Conservation (phyloP, 1,140 invertebrate genomes). For the Artemia franciscana region DNA sequence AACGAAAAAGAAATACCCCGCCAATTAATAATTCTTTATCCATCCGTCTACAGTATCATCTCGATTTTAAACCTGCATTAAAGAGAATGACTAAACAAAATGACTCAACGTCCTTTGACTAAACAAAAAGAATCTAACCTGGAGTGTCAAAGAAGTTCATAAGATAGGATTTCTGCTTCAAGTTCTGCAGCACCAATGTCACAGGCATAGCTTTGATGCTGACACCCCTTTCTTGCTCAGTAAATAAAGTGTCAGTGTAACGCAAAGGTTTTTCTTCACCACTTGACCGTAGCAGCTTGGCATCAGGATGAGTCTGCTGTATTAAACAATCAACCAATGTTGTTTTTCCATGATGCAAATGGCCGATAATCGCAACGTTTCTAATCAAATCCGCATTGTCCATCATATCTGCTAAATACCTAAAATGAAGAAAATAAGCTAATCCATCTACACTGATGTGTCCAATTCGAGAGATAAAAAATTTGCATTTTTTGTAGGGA, state of each 20-base stretch:
- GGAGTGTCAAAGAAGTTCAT: conserved; percentile 95
- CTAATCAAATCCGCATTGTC: conserved; percentile 82
- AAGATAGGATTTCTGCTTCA: conserved; percentile 79
- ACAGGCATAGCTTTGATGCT: conserved; percentile 92
- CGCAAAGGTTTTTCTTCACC: conserved; percentile 48
- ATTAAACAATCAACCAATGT: conserved; percentile 93
- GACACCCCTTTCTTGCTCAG: conserved; percentile 90
- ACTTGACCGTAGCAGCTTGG: conserved; percentile 24
- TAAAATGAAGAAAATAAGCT: conserved; percentile 13
- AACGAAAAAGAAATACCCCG: too few species aligned
- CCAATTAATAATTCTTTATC: too few species aligned
- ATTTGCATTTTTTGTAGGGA: too few species aligned
- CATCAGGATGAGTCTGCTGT: conserved; percentile 83
- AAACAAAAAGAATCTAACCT: conserved; percentile 32
- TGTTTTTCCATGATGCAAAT: conserved; percentile 97
- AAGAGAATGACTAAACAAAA: too few species aligned
- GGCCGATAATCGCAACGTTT: conserved; percentile 85
- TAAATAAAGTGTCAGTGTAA: conserved; percentile 92
- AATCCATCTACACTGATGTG: too few species aligned
- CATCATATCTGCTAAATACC: conserved; percentile 86
- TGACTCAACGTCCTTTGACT: too few species aligned
- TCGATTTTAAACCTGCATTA: too few species aligned
- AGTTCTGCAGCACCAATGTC: conserved; percentile 75
- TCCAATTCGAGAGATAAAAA: too few species aligned
- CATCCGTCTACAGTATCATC: too few species aligned